Evolutionary conservation across 2,888 invertebrate species (phyloP), one percentile per base, ranked within the genome.

Genomic region (Cheilosia vulpina): DNA sequence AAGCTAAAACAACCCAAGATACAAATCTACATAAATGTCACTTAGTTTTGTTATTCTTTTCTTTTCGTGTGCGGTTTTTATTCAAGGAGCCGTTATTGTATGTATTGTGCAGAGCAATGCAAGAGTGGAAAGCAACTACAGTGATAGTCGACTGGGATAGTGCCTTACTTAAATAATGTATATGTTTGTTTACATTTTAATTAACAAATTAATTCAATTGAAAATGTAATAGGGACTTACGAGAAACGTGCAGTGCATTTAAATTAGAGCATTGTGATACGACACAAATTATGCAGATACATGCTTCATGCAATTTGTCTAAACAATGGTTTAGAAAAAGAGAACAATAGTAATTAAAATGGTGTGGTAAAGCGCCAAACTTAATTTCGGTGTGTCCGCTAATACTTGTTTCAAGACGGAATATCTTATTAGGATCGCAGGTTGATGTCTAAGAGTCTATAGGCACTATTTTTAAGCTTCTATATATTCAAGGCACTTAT

Each of bases 11-110:
- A 58, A 57, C 45, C 19, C 58, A 34, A 57, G 21, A 58, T 69
- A 47, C 55, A 34, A 45, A 69, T 69, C 57, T 58, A 57, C 57
- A 58, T 47, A 69, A 69, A 69, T 58, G 69, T 69, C 69, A 69
- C 55, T 15, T 43, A 19, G 31, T 69, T 34, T 34, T 47, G n/a
- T 57, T 15, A 13, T 45, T 17, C 45, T 55, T 45, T 45, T 45
- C 7, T n/a, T 13, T 69, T 38, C 11, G 38, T 38, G 38, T 38
- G 38, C 4, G 7, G n/a, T 15, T 34, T 58, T 57, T 31, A 55
- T 15, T 68, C 19, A 68, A 68, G 55, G 27, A 43, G 57, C 38
- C 21, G 47, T 58, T 58, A 34, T 69, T 58, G 38, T 58, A 34
- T 21, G 19, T 11, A 15, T 6, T 15, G 38, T 52, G 31, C 17